Base-by-base conservation (phyloP, 2,797 vertebrate species). In the Malacoctenus gilli region DNA sequence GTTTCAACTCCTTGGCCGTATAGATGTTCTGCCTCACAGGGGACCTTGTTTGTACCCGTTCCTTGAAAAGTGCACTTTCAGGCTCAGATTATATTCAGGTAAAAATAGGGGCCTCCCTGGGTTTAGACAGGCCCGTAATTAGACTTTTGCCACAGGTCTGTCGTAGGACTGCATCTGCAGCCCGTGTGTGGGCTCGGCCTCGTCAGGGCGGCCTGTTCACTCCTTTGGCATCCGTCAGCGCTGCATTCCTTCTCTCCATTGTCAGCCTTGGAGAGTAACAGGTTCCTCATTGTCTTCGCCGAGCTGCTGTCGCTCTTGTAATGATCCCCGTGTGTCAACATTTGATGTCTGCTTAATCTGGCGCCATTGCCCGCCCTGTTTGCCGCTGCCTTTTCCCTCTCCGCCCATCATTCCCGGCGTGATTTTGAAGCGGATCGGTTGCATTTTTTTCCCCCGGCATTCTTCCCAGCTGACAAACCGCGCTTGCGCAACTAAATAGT, bases 381-480 rank as follows among this genome's bases (percentile, higher is more conserved):
- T n/a, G n/a, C n/a, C n/a, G n/a, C n/a, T n/a, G n/a, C n/a, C n/a
- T n/a, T n/a, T n/a, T n/a, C 3, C 9, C 36, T 46, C 22, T 23
- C 22, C 8, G 22, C 8, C 22, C 22, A 23, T 23, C 8, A 8
- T 82, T 84, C 80, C n/a, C 80, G 82, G 62, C 16, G 8, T 36
- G n/a, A 16, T 58, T 69, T 43, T 9, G 22, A 53, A 71, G 57
- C 39, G 8, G 14, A 51, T 60, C 30, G 1, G 9, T 72, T 59
- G 34, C 7, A 41, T 67, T 63, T 57, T 51, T 41, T 68, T 65
- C 60, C 31, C 31, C 34, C 37, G 18, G 44, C 46, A 56, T 58
- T 38, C 46, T 68, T 63, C 12, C 41, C 13, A 32, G n/a, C n/a
- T n/a, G n/a, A n/a, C n/a, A n/a, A n/a, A n/a, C n/a, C n/a, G n/a